These are phyloP conservation scores for Cepaea hortensis DNA, from an alignment of 2,888 invertebrate genomes.

Conservation along the genomic window DNA sequence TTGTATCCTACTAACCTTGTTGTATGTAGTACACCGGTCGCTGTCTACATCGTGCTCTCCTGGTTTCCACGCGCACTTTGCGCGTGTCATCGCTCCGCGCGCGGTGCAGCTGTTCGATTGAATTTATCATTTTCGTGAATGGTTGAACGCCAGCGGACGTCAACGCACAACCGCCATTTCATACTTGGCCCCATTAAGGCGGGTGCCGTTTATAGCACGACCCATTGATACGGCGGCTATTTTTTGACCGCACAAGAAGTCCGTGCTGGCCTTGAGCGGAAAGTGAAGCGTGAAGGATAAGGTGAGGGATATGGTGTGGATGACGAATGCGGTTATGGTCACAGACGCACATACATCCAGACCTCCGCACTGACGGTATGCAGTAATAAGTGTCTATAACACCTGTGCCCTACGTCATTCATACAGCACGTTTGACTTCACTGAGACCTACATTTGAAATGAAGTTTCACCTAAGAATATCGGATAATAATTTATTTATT, in stretches of 20 bases:
- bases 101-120: not conserved
- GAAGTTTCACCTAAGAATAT: too few relatives aligned
- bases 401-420: too few relatives aligned
- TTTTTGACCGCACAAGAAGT: slow-evolving; percentile 25
- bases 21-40: too few relatives aligned
- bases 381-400: too few relatives aligned
- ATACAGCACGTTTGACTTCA: too few relatives aligned
- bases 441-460: too few relatives aligned
- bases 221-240: slow-evolving; percentile 30
- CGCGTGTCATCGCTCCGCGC: not conserved
- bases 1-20: too few relatives aligned
- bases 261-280: slow-evolving; percentile 16
- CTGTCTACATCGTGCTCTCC: too few relatives aligned
- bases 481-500: too few relatives aligned
- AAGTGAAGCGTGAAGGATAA: not conserved
- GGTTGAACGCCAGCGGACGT: slow-evolving; percentile 13
- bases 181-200: not conserved
- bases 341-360: too few relatives aligned
- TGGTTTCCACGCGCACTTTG: not conserved
- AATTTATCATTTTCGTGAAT: slow-evolving; percentile 22
- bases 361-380: too few relatives aligned
- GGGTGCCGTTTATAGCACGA: slow-evolving; percentile 21
- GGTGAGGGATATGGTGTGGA: not conserved
- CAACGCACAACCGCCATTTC: slow-evolving; percentile 15
- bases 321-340: not conserved